These are phyloP conservation scores for Scaptomyza parva DNA, from an alignment of 2,888 invertebrate species.

Conservation along the genomic window DNA sequence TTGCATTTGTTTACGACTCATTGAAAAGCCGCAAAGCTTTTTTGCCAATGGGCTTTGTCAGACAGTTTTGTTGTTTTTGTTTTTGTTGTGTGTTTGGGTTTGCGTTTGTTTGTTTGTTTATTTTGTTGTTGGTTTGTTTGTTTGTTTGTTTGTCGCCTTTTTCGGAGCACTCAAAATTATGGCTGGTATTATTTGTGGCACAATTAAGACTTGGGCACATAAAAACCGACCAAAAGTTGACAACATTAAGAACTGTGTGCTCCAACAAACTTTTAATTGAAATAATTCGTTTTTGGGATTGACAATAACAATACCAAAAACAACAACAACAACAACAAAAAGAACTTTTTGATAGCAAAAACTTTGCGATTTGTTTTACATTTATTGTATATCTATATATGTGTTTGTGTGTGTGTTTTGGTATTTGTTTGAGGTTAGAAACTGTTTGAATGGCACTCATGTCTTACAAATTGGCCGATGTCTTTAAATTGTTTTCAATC, in stretches of 20 bases:
- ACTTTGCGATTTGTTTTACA: conserved; percentile 47
- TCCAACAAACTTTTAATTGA: conserved; percentile 74
- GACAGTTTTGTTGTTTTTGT: conserved; percentile 25
- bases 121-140: conserved; percentile 7
- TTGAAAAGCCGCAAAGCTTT: conserved; percentile 75
- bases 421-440: background rate
- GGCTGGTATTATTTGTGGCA: conserved; percentile 64
- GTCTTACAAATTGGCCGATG: conserved; percentile 39
- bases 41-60: conserved; percentile 62
- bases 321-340: background rate
- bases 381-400: no score
- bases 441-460: conserved; percentile 18
- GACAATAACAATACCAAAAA: conserved; percentile 16
- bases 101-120: conserved; percentile 14
- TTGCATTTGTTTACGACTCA: conserved; percentile 73
- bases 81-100: conserved; percentile 13
- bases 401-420: background rate
- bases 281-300: conserved; percentile 71
- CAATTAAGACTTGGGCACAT: conserved; percentile 74
- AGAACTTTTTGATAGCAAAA: conserved; percentile 38
- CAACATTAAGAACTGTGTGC: conserved; percentile 70
- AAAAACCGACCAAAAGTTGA: conserved; percentile 68
- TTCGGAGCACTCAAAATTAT: conserved; percentile 50
- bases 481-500: conserved; percentile 19
- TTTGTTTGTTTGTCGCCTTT: conserved; percentile 12